These are phyloP conservation scores for Drosophila albomicans DNA, from an alignment of 1,140 invertebrate species.

Conservation along the genomic window DNA sequence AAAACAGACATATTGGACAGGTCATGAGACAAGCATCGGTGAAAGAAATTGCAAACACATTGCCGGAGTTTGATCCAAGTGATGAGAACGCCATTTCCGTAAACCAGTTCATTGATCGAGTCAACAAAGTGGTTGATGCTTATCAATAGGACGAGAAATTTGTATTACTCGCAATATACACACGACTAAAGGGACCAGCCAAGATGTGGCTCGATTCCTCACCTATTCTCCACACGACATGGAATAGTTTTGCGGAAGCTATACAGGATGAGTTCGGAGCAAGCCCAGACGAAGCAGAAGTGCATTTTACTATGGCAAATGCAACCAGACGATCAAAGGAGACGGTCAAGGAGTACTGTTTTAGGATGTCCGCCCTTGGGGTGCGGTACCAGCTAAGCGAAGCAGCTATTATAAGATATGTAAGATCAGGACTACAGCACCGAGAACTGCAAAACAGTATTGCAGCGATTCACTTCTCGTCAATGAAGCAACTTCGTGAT, in stretches of 20 bases:
- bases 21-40: too few relatives aligned
- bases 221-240: too few relatives aligned
- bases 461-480: too few relatives aligned
- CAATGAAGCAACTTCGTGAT: too few relatives aligned
- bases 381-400: neutral
- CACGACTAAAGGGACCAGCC: neutral
- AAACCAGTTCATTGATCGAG: neutral
- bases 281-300: neutral
- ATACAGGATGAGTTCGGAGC: neutral
- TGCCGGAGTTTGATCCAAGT: neutral
- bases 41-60: too few relatives aligned
- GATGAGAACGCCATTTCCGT: constrained; percentile 5
- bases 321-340: constrained; percentile 2
- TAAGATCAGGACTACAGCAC: neutral
- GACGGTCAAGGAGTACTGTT: neutral
- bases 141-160: neutral
- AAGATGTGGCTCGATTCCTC: neutral
- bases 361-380: neutral
- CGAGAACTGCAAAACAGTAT: too few relatives aligned
- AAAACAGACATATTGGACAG: too few relatives aligned
- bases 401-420: neutral
- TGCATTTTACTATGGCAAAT: too few relatives aligned
- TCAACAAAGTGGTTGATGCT: neutral
- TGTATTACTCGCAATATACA: too few relatives aligned
- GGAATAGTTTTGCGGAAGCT: neutral